Conservation (phyloP, 2,797 vertebrate species). For the Crocidura indochinensis region DNA sequence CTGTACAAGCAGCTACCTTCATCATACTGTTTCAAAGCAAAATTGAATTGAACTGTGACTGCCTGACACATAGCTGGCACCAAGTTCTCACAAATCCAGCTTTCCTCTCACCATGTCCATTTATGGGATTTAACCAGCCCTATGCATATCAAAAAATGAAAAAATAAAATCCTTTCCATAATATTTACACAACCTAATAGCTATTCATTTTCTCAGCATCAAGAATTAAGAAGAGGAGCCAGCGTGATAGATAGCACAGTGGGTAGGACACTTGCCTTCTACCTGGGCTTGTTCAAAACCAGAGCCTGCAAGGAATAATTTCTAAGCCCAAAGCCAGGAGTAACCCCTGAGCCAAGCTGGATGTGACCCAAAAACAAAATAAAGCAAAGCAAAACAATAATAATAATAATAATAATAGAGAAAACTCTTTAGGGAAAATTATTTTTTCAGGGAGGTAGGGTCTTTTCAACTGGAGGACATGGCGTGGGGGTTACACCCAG, state of each 20-base stretch:
- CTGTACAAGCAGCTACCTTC: slow-evolving; percentile 46
- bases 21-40: slow-evolving; percentile 17
- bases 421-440: too few species aligned
- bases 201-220: slow-evolving; percentile 51
- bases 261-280: too few species aligned
- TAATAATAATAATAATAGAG: too few species aligned
- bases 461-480: neutral
- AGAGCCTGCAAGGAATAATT: too few species aligned
- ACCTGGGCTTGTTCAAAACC: too few species aligned
- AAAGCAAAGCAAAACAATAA: too few species aligned
- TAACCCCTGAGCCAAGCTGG: too few species aligned
- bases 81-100: neutral
- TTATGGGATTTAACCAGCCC: neutral
- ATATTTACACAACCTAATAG: neutral
- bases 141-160: neutral
- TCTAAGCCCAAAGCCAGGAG: too few species aligned
- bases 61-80: neutral
- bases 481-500: too few species aligned
- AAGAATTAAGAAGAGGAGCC: slow-evolving; percentile 44
- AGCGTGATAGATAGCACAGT: too few species aligned
- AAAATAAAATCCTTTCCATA: neutral
- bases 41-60: neutral
- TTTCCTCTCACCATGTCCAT: neutral
- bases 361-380: too few species aligned
- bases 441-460: too few species aligned